Evolutionary conservation across 2,797 vertebrate genomes (phyloP).

Genomic region (Psittacula derbiana): DNA sequence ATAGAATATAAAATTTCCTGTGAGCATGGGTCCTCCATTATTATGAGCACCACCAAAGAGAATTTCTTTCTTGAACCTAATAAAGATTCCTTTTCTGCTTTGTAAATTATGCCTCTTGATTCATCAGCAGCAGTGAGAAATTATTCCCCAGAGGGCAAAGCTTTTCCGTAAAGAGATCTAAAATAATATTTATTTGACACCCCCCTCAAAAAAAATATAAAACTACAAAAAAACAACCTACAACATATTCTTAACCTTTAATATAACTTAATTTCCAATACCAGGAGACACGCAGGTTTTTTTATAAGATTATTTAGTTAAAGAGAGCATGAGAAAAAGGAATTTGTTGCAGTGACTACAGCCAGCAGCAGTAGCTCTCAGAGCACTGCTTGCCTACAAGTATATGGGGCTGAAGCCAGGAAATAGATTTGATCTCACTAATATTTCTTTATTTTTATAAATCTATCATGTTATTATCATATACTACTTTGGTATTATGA

Average conservation of each 20-base stretch:
- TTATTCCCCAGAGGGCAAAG: not conserved
- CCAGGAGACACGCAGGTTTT: not conserved
- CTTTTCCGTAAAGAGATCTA: not conserved
- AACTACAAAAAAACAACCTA: not conserved
- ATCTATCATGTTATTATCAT: not conserved
- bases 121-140: not conserved
- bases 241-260: not conserved
- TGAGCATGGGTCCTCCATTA: not conserved
- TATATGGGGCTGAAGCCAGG: not conserved
- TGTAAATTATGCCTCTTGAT: not conserved
- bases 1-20: not conserved
- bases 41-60: not conserved
- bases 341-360: not conserved
- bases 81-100: not conserved
- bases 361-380: not conserved
- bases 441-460: not conserved
- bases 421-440: not conserved
- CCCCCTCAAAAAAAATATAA: not conserved
- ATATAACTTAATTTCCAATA: not conserved
- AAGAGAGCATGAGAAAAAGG: not conserved
- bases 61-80: not conserved
- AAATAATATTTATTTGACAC: not conserved
- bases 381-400: not conserved
- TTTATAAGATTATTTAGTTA: not conserved
- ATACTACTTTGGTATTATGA: not conserved